A percentile compares a stretch with the other conserved stretches of the same genome.
phyloP scores from a whole-genome alignment of 2,888 invertebrate genomes.

The Philonicus albiceps region DNA sequence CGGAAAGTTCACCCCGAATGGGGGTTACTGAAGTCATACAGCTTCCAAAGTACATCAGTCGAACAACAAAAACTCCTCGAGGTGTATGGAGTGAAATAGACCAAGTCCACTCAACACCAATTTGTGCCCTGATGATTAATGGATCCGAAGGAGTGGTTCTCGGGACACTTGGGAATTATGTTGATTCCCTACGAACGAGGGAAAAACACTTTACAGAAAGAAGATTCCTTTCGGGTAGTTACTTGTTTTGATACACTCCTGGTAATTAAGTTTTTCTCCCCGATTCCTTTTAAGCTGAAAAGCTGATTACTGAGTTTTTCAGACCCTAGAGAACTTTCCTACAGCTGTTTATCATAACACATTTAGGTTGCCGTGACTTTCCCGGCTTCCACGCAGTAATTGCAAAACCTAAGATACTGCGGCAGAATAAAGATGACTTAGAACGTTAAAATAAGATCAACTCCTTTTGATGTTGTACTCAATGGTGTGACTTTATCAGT shows the following conservation, averaged over 20 bases:
- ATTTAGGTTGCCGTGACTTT: background rate
- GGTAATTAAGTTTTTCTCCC: constrained; percentile 11
- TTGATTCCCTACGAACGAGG: constrained; percentile 6
- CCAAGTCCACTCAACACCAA: constrained; percentile 41
- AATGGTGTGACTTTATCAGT: background rate
- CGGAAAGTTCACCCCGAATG: background rate
- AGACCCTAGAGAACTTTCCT: background rate
- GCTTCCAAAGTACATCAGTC: background rate
- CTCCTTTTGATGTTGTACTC: background rate
- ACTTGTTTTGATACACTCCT: constrained; percentile 11
- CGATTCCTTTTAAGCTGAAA: background rate
- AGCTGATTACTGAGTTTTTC: background rate
- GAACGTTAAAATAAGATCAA: background rate
- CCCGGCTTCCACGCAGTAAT: background rate
- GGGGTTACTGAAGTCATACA: constrained; percentile 7
- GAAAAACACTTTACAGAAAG: constrained; percentile 15
- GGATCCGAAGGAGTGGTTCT: constrained; percentile 15
- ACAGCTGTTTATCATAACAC: background rate
- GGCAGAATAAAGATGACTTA: background rate
- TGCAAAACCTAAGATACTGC: background rate
- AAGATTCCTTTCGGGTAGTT: background rate
- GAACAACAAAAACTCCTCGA: constrained; percentile 12
- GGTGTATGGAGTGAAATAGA: constrained; percentile 29
- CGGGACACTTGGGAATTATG: constrained; percentile 7
- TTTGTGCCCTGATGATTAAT: constrained; percentile 37